These are phyloP conservation scores for Osmerus eperlanus DNA, from an alignment of 2,113 vertebrate genomes.

Conservation along the genomic window DNA sequence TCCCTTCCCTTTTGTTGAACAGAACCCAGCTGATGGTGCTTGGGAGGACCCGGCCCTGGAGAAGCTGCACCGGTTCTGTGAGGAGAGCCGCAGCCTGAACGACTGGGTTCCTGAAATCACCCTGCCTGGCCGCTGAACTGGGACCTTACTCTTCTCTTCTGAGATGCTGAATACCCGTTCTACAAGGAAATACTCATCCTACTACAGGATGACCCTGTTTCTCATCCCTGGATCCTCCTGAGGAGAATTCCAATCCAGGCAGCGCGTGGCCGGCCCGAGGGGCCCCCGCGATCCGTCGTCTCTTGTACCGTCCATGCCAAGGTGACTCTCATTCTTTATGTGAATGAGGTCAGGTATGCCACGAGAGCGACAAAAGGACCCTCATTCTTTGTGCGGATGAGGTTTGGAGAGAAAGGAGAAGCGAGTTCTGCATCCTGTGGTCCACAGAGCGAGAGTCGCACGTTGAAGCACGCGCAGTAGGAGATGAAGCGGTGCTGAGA, in stretches of 20 bases:
- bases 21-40: constrained; percentile 70
- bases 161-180: constrained; percentile 53
- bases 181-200: constrained; percentile 65
- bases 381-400: constrained; percentile 82
- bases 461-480: constrained; percentile 70
- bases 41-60: constrained; percentile 77
- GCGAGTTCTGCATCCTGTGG: constrained; percentile 57
- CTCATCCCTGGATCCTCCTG: constrained; percentile 73
- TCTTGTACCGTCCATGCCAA: constrained; percentile 73
- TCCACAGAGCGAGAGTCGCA: constrained; percentile 59
- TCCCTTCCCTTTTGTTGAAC: constrained; percentile 18
- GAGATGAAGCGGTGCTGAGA: constrained; percentile 76
- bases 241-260: constrained; percentile 69
- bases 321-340: constrained; percentile 74
- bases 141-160: constrained; percentile 32
- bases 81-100: constrained; percentile 71
- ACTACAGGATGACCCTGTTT: constrained; percentile 60
- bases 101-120: constrained; percentile 78
- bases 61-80: constrained; percentile 79
- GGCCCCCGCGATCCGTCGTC: constrained; percentile 54
- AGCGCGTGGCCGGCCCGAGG: constrained; percentile 59
- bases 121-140: constrained; percentile 70
- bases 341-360: constrained; percentile 72
- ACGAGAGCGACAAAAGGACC: constrained; percentile 69
- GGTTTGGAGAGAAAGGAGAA: constrained; percentile 79